Percentiles rank a stretch among this genome's conserved stretches.
Conservation (phyloP, 2,888 invertebrate genomes). For the Mamestra brassicae region DNA sequence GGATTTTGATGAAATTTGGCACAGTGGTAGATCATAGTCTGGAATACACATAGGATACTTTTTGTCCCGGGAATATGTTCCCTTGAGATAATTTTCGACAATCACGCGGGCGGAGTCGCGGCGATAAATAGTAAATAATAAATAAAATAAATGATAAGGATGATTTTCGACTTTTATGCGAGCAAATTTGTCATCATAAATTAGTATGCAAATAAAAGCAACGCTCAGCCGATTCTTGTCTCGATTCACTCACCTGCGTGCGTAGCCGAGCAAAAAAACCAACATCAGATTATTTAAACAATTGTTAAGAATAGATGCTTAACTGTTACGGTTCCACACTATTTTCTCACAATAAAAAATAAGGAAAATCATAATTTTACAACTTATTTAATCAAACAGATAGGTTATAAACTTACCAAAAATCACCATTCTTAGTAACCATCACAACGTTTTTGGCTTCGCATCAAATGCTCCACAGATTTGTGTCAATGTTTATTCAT, state of each 20-base stretch:
- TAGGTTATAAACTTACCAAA: neutral
- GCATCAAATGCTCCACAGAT: slow-evolving; percentile 11
- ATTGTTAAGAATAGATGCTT: neutral
- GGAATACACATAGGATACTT: neutral
- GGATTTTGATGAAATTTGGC: no score
- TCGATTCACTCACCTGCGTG: neutral
- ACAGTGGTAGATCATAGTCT: no score
- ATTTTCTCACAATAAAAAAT: neutral
- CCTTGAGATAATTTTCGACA: no score
- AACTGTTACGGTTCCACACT: neutral
- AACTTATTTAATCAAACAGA: no score
- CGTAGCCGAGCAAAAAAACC: neutral
- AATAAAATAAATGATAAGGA: no score
- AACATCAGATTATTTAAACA: neutral
- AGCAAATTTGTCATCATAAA: no score
- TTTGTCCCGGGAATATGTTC: neutral
- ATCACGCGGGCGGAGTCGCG: no score
- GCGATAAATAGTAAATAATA: no score
- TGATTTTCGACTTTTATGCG: no score
- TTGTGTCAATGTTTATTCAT: slow-evolving; percentile 50
- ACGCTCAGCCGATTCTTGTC: neutral
- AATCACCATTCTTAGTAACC: neutral
- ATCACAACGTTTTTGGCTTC: neutral
- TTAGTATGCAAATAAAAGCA: neutral
- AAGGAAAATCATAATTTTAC: neutral